A percentile compares a stretch with the other conserved stretches of the same genome.
These are phyloP conservation scores for Cheirogaleus major DNA, from an alignment of 2,797 vertebrate species.

Conservation along the genomic window DNA sequence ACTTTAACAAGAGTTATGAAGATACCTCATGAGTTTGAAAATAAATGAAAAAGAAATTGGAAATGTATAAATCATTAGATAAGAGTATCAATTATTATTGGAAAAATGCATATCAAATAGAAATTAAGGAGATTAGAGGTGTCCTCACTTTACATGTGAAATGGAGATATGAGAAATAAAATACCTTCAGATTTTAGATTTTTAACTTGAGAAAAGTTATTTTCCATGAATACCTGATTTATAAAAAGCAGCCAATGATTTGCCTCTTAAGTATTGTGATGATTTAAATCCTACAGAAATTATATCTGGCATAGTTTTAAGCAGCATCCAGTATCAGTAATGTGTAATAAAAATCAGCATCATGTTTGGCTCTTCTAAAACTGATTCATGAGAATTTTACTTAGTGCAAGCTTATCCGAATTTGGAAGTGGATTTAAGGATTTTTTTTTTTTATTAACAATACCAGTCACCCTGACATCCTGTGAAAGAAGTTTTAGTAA, in stretches of 20 bases:
- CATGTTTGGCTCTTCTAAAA: background rate
- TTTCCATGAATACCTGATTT: background rate
- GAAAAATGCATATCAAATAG: background rate
- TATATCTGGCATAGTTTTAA: background rate
- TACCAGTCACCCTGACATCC: background rate
- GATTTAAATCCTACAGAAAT: background rate
- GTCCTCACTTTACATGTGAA: background rate
- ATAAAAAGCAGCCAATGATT: background rate
- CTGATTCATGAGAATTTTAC: background rate
- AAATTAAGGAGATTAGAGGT: background rate
- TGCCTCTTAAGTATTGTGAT: background rate
- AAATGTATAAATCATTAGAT: background rate
- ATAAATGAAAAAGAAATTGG: background rate
- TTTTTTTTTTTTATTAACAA: background rate
- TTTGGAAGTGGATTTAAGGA: background rate
- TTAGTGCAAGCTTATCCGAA: background rate
- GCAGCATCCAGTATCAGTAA: background rate
- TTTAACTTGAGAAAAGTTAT: background rate
- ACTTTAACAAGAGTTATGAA: background rate
- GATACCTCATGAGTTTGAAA: background rate
- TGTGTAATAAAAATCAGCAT: background rate
- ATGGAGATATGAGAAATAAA: background rate
- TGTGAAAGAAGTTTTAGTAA: background rate
- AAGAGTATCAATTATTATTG: background rate
- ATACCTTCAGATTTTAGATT: background rate